Evolutionary conservation across 2,797 vertebrate species (phyloP).

Genomic region (Melanotaenia parkinsoni): DNA sequence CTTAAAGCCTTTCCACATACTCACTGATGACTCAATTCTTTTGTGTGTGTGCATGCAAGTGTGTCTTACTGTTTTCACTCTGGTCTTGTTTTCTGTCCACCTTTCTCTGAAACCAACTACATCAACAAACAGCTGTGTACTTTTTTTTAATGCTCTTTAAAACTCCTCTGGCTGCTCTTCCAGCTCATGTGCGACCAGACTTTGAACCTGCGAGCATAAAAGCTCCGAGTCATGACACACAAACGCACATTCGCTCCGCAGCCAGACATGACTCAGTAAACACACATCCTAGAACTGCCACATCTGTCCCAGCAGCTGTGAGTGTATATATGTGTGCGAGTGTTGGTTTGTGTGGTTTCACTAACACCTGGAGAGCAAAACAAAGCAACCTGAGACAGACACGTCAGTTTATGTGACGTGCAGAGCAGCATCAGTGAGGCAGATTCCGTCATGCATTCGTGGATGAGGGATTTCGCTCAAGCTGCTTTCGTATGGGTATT

Average conservation of each 20-base stretch:
- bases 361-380: conserved; percentile 65
- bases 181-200: conserved; percentile 49
- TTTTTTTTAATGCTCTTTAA: conserved; percentile 14
- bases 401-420: conserved; percentile 5
- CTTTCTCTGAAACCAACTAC: conserved; percentile 42
- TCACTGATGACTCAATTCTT: conserved; percentile 70
- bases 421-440: conserved; percentile 22
- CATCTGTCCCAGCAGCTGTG: conserved; percentile 75
- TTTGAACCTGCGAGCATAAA: conserved; percentile 51
- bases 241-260: conserved; percentile 25
- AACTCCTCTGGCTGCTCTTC: conserved; percentile 28
- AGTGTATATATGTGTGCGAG: conserved; percentile 9
- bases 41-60: conserved; percentile 12
- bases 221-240: conserved; percentile 66
- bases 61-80: conserved; percentile 33
- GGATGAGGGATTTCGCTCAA: conserved; percentile 47
- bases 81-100: conserved; percentile 54
- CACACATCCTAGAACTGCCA: conserved; percentile 60
- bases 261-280: conserved; percentile 74
- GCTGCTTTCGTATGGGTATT: conserved; percentile 37
- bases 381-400: conserved; percentile 44
- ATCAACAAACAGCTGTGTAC: conserved; percentile 32
- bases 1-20: conserved; percentile 73
- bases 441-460: conserved; percentile 38
- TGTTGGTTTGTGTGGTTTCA: conserved; percentile 41